Evolutionary conservation across 2,797 vertebrate species (phyloP), one percentile per base, ranked within the genome.

Genomic region (Spinibarbus caldwelli): DNA sequence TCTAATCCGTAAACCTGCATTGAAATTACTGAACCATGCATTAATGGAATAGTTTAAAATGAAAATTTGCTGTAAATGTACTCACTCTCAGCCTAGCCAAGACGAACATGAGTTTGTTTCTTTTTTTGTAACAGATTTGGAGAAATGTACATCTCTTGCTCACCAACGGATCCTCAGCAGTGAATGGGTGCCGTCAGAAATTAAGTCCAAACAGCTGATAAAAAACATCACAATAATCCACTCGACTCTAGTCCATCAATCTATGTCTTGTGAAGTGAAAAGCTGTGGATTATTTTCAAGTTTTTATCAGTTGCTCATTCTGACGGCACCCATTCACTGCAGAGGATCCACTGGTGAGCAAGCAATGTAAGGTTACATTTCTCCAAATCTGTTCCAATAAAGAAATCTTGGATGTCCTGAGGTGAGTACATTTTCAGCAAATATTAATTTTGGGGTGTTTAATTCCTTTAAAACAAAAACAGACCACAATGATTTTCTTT

Each of bases 401-500:
- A n/a, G 26, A 62, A 62, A 15, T 62, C 12, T 29, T 64, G 26
- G 26, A 17, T 29, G 26, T 15, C 59, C 26, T 29, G 6, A 15
- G 12, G n/a, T 14, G 52, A 11, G 57, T 38, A 38, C 0, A 26
- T 31, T 62, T 62, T 62, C 2, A 62, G 23, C 57, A 2, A 6
- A 62, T 29, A 12, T 59, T 15, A 6, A 62, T 62, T 17, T 31
- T 31, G 26, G 59, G 6, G 6, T 19, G 15, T 66, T 31, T 6
- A 66, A 8, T 31, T 1, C 12, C 17, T 66, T 66, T 34, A 8
- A 31, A 66, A 31, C 11, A 45, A 47, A 64, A 52, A 7, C 6
- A 9, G 43, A 77, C 2, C 15, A 67, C 36, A n/a, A 17, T 14
- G 70, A 67, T 59, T 34, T 89, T 87, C 83, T 95, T 94, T 96